phyloP scores from a whole-genome alignment of 2,888 invertebrate genomes.

The Aphodius granarius region DNA sequence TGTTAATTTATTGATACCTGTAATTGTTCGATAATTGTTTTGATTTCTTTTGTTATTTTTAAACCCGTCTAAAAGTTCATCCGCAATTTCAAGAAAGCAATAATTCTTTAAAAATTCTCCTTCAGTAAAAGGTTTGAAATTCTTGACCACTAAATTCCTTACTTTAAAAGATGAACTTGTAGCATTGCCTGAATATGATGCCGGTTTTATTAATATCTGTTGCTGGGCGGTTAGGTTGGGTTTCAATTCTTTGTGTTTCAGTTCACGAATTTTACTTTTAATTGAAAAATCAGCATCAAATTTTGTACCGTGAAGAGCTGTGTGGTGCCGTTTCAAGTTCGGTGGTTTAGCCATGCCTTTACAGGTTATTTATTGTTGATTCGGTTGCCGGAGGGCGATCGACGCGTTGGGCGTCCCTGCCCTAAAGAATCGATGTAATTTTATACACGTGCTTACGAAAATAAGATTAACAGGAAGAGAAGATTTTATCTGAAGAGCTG shows the following conservation, averaged over 20 bases:
- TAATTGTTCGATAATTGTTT: no score
- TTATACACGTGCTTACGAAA: no score
- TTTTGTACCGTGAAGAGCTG: slow-evolving; percentile 25
- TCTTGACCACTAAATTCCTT: slow-evolving; percentile 29
- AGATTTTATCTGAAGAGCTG: no score
- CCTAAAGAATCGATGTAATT: no score
- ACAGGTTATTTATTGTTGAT: no score
- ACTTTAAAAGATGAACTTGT: slow-evolving; percentile 31
- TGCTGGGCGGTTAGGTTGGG: slow-evolving; percentile 29
- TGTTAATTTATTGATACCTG: no score
- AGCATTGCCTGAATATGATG: slow-evolving; percentile 28
- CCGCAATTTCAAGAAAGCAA: not conserved
- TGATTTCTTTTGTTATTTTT: no score
- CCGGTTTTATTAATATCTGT: slow-evolving; percentile 31
- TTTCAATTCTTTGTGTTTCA: slow-evolving; percentile 28
- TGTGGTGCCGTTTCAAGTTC: slow-evolving; percentile 28
- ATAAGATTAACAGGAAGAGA: no score
- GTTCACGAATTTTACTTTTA: slow-evolving; percentile 25
- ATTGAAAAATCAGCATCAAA: slow-evolving; percentile 30
- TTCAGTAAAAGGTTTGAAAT: slow-evolving; percentile 29
- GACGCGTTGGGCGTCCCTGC: no score
- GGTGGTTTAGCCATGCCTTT: no score
- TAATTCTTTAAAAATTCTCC: slow-evolving; percentile 23
- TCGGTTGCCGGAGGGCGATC: no score
- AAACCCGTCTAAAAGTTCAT: not conserved